These are phyloP conservation scores for Andrena praecox DNA, from an alignment of 2,888 invertebrate genomes.

Conservation along the genomic window DNA sequence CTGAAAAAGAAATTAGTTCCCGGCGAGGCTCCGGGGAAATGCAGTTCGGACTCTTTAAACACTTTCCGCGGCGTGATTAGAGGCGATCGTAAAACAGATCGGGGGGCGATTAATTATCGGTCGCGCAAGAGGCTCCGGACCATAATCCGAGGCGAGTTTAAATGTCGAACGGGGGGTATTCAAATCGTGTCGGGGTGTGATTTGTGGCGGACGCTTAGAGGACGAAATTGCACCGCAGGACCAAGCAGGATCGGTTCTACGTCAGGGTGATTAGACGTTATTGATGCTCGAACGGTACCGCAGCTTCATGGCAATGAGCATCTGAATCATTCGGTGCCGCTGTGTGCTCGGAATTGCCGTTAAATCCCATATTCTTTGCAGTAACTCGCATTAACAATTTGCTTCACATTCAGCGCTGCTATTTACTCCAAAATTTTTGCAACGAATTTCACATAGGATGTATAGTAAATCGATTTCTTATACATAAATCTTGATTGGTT, in stretches of 20 bases:
- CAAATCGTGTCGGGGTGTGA: slow-evolving; percentile 76
- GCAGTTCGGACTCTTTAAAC: slow-evolving; percentile 57
- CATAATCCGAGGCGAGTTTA: slow-evolving; percentile 77
- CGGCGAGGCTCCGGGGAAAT: slow-evolving; percentile 15
- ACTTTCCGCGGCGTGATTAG: slow-evolving; percentile 60
- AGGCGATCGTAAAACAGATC: slow-evolving; percentile 65
- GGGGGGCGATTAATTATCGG: slow-evolving; percentile 71
- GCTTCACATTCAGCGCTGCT: background rate
- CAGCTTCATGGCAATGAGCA: slow-evolving; percentile 62
- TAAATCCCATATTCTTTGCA: slow-evolving; percentile 37
- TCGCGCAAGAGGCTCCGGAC: slow-evolving; percentile 60
- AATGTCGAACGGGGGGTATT: slow-evolving; percentile 70
- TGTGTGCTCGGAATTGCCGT: slow-evolving; percentile 45
- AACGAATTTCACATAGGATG: too few relatives aligned
- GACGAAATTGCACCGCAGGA: slow-evolving; percentile 80
- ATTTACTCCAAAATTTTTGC: slow-evolving; percentile 17
- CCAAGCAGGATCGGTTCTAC: slow-evolving; percentile 76
- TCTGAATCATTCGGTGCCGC: slow-evolving; percentile 64
- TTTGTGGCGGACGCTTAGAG: slow-evolving; percentile 82
- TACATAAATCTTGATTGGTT: too few relatives aligned
- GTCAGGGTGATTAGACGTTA: slow-evolving; percentile 80
- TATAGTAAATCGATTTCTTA: too few relatives aligned
- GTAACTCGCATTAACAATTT: slow-evolving; percentile 24
- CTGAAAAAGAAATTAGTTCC: slow-evolving; percentile 14
- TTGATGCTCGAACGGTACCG: slow-evolving; percentile 73